Conservation (phyloP, 2,888 invertebrate genomes). For the Cosmia pyralina region DNA sequence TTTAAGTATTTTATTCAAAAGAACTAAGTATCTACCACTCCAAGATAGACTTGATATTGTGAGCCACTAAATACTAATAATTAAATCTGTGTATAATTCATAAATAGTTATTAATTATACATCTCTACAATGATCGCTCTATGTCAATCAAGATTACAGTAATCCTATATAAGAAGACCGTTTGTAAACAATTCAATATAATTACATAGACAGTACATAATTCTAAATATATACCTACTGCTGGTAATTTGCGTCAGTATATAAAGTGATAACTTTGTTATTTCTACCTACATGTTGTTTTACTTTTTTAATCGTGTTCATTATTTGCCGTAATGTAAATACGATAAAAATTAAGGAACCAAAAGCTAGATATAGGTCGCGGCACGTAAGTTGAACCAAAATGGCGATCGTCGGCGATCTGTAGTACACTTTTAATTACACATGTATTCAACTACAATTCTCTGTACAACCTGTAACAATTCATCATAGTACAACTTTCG, state of each 20-base stretch:
- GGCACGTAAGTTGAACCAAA: too few species aligned
- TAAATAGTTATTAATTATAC: not conserved
- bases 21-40: not conserved
- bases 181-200: constrained; percentile 38
- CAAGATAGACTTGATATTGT: not conserved
- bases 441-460: too few species aligned
- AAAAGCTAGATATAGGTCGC: not conserved
- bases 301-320: constrained; percentile 32
- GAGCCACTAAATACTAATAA: not conserved
- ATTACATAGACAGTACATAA: constrained; percentile 27
- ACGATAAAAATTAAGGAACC: constrained; percentile 2
- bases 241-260: constrained; percentile 33
- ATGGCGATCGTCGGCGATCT: too few species aligned
- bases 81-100: constrained; percentile 8
- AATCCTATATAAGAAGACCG: constrained; percentile 26
- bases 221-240: not conserved
- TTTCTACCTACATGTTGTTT: constrained; percentile 14
- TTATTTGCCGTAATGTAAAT: constrained; percentile 7
- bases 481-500: too few species aligned
- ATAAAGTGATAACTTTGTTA: constrained; percentile 19
- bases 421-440: too few species aligned
- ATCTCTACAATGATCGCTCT: constrained; percentile 16
- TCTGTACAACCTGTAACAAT: too few species aligned
- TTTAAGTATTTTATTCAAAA: not conserved
- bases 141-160: constrained; percentile 39